These are phyloP conservation scores for Clusia tigrina DNA, from an alignment of 2,888 invertebrate species.

Conservation along the genomic window DNA sequence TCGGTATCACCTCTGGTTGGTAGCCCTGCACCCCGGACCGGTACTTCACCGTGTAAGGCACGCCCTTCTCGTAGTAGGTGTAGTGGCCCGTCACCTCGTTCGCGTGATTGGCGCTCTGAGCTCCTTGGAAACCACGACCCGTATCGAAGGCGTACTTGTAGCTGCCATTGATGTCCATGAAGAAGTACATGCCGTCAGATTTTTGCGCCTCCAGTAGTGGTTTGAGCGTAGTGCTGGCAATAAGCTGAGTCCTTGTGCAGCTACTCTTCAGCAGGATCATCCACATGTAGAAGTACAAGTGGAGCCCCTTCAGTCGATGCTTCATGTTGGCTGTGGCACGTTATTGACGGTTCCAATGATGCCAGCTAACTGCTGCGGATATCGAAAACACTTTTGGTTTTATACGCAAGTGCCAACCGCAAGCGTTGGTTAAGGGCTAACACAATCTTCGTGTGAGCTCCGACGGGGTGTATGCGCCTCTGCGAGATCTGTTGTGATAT, in stretches of 20 bases:
- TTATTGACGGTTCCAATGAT: constrained; percentile 4
- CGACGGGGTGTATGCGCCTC: neutral
- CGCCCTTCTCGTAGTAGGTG: constrained; percentile 35
- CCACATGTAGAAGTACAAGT: neutral
- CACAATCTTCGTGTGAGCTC: constrained; percentile 37
- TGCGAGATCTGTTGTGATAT: neutral
- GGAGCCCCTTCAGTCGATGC: neutral
- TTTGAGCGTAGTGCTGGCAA: neutral
- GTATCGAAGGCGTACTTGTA: constrained; percentile 61
- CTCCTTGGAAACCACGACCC: constrained; percentile 55
- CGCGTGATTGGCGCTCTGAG: constrained; percentile 51
- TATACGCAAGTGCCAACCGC: constrained; percentile 28
- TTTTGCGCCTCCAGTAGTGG: no score
- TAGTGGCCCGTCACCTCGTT: constrained; percentile 43
- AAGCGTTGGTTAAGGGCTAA: neutral
- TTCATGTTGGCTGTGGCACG: constrained; percentile 12
- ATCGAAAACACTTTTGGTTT: constrained; percentile 19
- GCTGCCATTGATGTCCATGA: constrained; percentile 61
- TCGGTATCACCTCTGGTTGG: constrained; percentile 35
- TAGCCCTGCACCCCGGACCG: constrained; percentile 36
- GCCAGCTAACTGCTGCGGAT: constrained; percentile 24
- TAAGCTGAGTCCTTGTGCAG: neutral
- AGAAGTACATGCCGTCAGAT: constrained; percentile 53
- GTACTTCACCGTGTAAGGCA: constrained; percentile 38
- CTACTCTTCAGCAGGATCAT: neutral